Conservation (phyloP, 1,140 invertebrate species). For the Popillia japonica region DNA sequence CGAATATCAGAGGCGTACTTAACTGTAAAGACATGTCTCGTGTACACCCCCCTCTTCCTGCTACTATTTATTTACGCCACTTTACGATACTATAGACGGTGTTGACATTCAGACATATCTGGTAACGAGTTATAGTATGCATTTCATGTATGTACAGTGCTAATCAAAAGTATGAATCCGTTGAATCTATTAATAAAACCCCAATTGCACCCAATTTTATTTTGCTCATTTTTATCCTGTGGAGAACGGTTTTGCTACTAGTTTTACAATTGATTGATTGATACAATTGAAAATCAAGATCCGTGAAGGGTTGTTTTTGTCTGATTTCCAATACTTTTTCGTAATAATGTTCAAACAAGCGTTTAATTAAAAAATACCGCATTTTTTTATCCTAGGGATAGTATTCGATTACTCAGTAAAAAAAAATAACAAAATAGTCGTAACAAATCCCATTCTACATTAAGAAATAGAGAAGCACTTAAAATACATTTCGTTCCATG, state of each 20-base stretch:
- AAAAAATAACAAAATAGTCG: background rate
- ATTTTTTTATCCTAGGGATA: too few relatives aligned
- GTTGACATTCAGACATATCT: slow-evolving; percentile 24
- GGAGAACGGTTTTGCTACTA: too few relatives aligned
- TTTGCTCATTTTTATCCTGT: too few relatives aligned
- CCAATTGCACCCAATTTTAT: too few relatives aligned
- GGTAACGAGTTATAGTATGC: background rate
- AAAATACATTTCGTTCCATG: background rate
- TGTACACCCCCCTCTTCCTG: slow-evolving; percentile 16
- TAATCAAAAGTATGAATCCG: background rate
- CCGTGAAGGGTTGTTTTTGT: too few relatives aligned
- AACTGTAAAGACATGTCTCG: slow-evolving; percentile 38
- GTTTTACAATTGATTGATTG: too few relatives aligned
- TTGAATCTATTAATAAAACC: too few relatives aligned
- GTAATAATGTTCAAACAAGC: too few relatives aligned
- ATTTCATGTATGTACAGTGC: background rate
- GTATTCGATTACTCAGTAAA: too few relatives aligned
- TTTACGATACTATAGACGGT: slow-evolving; percentile 20
- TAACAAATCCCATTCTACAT: background rate
- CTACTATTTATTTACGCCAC: slow-evolving; percentile 33
- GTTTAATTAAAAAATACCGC: too few relatives aligned
- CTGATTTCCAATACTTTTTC: too few relatives aligned
- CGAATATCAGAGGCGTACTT: slow-evolving; percentile 38
- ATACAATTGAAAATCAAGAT: too few relatives aligned
- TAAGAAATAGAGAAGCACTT: background rate